A percentile compares a stretch with the other conserved stretches of the same genome.
These are phyloP conservation scores for Phthorimaea operculella DNA, from an alignment of 1,140 invertebrate species.

Conservation along the genomic window DNA sequence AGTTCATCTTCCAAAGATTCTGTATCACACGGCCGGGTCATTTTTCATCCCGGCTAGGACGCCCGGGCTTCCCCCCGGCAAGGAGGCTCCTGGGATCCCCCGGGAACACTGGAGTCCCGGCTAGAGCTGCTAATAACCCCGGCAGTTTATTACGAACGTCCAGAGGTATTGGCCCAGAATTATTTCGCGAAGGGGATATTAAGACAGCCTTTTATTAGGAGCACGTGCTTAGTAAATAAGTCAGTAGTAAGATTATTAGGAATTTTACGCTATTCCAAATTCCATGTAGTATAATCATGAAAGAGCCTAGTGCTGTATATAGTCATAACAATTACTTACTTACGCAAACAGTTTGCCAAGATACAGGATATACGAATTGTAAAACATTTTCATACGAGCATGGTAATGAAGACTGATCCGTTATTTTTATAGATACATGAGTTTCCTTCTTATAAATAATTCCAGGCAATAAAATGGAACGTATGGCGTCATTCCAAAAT, in stretches of 20 bases:
- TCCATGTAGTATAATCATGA: too few relatives aligned
- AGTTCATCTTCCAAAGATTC: too few relatives aligned
- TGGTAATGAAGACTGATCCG: not conserved
- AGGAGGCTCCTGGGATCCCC: not conserved
- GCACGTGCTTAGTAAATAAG: too few relatives aligned
- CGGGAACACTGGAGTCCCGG: not conserved
- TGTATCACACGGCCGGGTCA: not conserved
- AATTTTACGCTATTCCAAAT: too few relatives aligned
- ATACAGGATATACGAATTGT: too few relatives aligned
- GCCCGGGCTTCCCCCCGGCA: not conserved
- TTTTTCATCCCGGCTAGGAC: not conserved
- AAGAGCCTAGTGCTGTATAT: too few relatives aligned
- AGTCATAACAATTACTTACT: too few relatives aligned
- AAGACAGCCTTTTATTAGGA: too few relatives aligned
- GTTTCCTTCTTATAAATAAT: not conserved
- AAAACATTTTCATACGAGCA: not conserved
- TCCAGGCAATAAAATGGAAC: conserved; percentile 12
- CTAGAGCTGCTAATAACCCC: not conserved
- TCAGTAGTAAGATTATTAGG: too few relatives aligned
- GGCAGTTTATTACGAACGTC: not conserved
- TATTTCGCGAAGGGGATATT: not conserved
- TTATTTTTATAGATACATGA: not conserved
- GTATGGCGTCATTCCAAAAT: conserved; percentile 25
- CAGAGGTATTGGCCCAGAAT: not conserved
- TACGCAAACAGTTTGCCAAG: too few relatives aligned